Base-by-base conservation (phyloP, 2,888 invertebrate genomes). In the Platypus cylindrus region DNA sequence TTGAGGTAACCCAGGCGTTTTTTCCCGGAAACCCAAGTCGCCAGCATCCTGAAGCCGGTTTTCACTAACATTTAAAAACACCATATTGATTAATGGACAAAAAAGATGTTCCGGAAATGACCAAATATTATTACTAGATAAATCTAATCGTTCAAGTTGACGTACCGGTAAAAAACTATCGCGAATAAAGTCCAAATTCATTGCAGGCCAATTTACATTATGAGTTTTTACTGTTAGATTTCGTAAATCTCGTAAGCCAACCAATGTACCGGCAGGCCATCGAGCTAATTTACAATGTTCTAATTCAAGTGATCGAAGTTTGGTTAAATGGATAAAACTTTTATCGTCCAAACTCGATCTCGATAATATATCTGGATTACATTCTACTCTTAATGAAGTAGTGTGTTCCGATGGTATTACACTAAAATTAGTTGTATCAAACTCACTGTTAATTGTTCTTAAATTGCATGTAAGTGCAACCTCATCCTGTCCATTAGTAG, bases 41-140 rank as follows among this genome's bases (percentile, higher is more conserved):
- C 78, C 78, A 27, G 90, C 79, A 56, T 90, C 89, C 65, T 87
- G 87, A 43, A 91, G 66, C 45, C 84, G 74, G 62, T 91, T 91
- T 51, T 79, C 77, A 44, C 87, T 87, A 49, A 90, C 77, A 59
- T 91, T 91, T 47, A 91, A 65, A 44, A 73, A 71, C 40, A 82
- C 77, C 50, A 89, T 66, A 54, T 81, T 85, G 23, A 76, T 78
- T 48, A 87, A 62, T 3, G 83, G 75, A 55, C 89, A 89, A 63
- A 89, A 89, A 44, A 86, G 69, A 54, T 78, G 78, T 52, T 83
- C 83, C 15, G 87, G 86, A 58, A 89, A 75, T 34, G 83, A 81
- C 84, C 85, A 86, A 56, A 89, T 84, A 60, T 87, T 87, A 61
- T 89, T 87, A 54, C 77, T 78, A 55, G 85, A 86, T 45, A 90